Conservation (phyloP, 2,797 vertebrate species). For the Pteropus rufus region DNA sequence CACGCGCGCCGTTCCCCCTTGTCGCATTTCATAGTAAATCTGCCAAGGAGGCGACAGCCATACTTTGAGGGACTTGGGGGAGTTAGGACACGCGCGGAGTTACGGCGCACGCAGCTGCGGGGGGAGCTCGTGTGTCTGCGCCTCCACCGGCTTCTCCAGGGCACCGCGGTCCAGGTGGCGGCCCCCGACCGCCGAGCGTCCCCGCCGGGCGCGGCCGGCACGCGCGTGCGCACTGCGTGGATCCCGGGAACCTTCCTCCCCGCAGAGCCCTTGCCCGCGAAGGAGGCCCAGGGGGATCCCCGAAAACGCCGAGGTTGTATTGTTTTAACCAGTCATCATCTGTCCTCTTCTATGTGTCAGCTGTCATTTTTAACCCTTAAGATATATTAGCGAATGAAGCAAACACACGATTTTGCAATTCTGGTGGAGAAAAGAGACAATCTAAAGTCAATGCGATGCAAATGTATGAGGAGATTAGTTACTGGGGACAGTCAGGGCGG, state of each 20-base stretch:
- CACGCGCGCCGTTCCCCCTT: no score
- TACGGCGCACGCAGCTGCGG: no score
- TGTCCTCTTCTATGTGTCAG: background rate
- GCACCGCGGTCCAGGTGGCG: no score
- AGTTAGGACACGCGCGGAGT: no score
- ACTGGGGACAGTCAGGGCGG: background rate
- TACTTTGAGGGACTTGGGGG: no score
- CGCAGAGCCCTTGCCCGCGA: background rate
- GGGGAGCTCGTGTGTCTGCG: no score
- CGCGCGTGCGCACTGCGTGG: background rate
- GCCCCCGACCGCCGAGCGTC: background rate
- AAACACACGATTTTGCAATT: background rate
- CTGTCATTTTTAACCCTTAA: background rate
- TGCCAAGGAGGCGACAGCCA: no score
- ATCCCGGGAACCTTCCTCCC: background rate
- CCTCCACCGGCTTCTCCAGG: no score
- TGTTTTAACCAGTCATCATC: background rate
- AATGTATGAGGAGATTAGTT: background rate
- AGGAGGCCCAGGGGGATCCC: background rate
- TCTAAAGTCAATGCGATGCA: background rate
- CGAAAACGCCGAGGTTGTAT: background rate
- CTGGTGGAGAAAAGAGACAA: background rate
- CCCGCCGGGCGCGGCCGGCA: background rate
- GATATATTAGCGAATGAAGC: background rate
- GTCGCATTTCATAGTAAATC: no score